phyloP scores from a whole-genome alignment of 2,113 vertebrate genomes.

The Gobius niger region DNA sequence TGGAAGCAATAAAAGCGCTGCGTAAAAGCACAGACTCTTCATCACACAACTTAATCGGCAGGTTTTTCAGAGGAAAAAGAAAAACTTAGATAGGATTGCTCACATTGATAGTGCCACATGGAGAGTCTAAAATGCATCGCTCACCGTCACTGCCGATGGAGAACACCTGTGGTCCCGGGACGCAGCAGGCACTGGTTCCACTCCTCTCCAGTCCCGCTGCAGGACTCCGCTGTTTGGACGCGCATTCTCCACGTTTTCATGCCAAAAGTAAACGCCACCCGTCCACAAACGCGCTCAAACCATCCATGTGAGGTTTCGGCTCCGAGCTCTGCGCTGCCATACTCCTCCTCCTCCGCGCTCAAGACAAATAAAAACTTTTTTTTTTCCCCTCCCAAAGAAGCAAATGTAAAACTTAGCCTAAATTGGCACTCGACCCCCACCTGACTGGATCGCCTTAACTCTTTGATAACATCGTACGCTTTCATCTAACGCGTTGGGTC shows the following conservation, averaged over 20 bases:
- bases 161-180: conserved; percentile 64
- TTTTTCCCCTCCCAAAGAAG: not conserved
- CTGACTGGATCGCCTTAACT: conserved; percentile 5
- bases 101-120: too few species aligned
- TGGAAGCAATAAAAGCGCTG: too few species aligned
- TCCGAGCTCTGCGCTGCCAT: not conserved
- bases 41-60: too few species aligned
- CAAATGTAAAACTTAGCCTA: not conserved
- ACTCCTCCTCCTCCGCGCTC: conserved; percentile 6
- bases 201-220: conserved; percentile 53
- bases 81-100: too few species aligned
- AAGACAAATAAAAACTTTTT: conserved; percentile 43
- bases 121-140: not conserved
- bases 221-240: conserved; percentile 30
- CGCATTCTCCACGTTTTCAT: conserved; percentile 41
- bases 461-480: conserved; percentile 16
- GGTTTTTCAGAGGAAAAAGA: too few species aligned
- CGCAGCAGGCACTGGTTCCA: conserved; percentile 18
- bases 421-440: not conserved
- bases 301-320: not conserved
- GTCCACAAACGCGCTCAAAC: conserved; percentile 1
- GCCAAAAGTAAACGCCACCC: not conserved
- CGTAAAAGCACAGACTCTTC: too few species aligned
- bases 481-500: conserved; percentile 27
- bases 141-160: conserved; percentile 45